Evolutionary conservation across 2,888 invertebrate species (phyloP), one percentile per base, ranked within the genome.

Genomic region (Lacanobia wlatinum): DNA sequence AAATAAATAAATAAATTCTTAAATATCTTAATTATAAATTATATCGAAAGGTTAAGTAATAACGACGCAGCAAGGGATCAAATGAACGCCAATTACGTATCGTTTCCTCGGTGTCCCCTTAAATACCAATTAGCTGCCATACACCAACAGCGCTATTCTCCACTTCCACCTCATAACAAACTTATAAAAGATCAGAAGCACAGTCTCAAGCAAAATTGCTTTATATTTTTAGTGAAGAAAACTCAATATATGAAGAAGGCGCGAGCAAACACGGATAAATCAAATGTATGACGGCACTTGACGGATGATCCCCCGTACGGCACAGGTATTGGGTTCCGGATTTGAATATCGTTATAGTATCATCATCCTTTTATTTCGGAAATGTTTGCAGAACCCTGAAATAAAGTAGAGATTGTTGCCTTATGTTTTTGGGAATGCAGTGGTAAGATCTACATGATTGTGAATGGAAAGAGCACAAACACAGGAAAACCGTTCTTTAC

Each of bases 201-300:
- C 14, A 21, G 43, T 43, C 28, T 63, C n/a, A 34, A 77, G 48
- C 40, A 55, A 82, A 78, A 78, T 82, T 70, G 43, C 38, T 78
- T 78, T 62, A 62, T 66, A 71, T 82, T 62, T 70, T 70, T 58
- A 82, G 43, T 38, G 1, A 50, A 82, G 63, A 64, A 72, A 82
- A 78, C 34, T 72, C 66, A 72, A 82, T 78, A 64, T 56, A 65
- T 60, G 1, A 52, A 67, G 60, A 64, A 52, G 46, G 43, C 28
- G 63, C 14, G 55, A 55, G 58, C 69, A 74, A 80, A 80, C 85
- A 83, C 21, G 74, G 70, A 83, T 78, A 77, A 77, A 78, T 82
- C 85, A 82, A 84, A 81, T 84, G 59, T 74, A 61, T 72, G 85
- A 77, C 63, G 70, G 43, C 70, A 70, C 58, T 80, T 80, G 84